phyloP scores from a whole-genome alignment of 2,797 vertebrate genomes.

The Hipposideros larvatus region DNA sequence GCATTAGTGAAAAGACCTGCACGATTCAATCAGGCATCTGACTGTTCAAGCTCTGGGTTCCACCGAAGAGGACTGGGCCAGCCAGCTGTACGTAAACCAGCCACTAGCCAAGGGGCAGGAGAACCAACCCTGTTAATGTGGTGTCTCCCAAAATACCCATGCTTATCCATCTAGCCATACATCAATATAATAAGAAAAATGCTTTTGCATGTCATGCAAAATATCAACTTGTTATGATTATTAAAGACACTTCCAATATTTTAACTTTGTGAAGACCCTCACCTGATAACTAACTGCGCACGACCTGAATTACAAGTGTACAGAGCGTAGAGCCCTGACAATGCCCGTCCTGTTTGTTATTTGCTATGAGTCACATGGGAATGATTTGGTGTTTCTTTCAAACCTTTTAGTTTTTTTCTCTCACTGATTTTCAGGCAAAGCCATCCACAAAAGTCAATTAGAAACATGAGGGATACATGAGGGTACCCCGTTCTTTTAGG shows the following conservation, averaged over 20 bases:
- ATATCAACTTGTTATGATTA: background rate
- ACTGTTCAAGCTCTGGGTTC: background rate
- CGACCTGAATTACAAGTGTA: background rate
- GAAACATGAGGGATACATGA: background rate
- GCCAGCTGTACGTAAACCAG: background rate
- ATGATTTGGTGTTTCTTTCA: background rate
- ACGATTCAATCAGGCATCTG: background rate
- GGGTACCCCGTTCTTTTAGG: background rate
- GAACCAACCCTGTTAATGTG: background rate
- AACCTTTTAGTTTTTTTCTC: background rate
- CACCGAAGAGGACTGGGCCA: background rate
- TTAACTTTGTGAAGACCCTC: background rate
- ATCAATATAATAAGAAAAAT: background rate
- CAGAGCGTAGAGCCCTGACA: background rate
- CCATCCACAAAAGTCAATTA: background rate
- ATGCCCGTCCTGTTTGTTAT: background rate
- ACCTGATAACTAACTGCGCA: no score
- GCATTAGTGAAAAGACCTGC: background rate
- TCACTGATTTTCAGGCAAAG: conserved; percentile 47
- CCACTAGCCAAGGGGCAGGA: background rate
- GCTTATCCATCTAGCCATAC: background rate
- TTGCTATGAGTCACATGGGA: background rate
- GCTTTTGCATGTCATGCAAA: background rate
- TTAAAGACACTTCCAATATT: background rate
- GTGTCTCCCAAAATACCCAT: background rate